phyloP scores from a whole-genome alignment of 2,888 invertebrate species.

The Cephalotes varians region DNA sequence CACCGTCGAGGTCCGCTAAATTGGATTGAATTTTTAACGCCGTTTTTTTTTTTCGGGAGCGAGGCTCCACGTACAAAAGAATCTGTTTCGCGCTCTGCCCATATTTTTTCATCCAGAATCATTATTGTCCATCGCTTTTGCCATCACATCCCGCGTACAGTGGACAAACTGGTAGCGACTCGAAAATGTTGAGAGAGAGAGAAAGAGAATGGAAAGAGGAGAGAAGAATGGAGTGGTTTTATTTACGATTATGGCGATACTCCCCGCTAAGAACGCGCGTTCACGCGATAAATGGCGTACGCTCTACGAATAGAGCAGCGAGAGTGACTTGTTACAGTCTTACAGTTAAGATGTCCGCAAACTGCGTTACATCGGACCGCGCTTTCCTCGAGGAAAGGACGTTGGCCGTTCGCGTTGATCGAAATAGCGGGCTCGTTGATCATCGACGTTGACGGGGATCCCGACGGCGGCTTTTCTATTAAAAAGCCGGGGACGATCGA shows the following conservation, averaged over 20 bases:
- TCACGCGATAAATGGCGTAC: conserved; percentile 1
- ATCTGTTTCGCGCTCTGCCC: not conserved
- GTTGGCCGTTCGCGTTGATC: not conserved
- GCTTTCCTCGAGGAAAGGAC: not conserved
- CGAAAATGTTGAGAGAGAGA: not conserved
- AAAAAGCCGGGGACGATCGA: conserved; percentile 26
- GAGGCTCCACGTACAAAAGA: not conserved
- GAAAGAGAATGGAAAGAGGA: not conserved
- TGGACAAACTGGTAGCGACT: not conserved
- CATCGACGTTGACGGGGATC: not conserved
- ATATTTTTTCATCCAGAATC: not conserved
- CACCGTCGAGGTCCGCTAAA: conserved; percentile 26
- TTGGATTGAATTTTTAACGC: conserved; percentile 51
- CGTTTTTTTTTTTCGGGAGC: conserved; percentile 22
- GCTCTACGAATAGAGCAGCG: conserved; percentile 41
- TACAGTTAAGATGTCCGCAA: conserved; percentile 56
- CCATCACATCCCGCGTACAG: not conserved
- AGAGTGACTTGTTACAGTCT: conserved; percentile 61
- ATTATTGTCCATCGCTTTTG: not conserved
- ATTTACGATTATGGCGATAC: conserved; percentile 60
- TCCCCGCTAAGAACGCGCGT: conserved; percentile 46
- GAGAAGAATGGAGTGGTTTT: conserved; percentile 40
- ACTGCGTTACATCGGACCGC: not conserved
- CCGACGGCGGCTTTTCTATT: conserved; percentile 7
- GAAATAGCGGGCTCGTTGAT: conserved; percentile 30